Conservation (phyloP, 37 sponge, comb jelly and placozoan species). For the Chondrilla cf. caribensis region DNA sequence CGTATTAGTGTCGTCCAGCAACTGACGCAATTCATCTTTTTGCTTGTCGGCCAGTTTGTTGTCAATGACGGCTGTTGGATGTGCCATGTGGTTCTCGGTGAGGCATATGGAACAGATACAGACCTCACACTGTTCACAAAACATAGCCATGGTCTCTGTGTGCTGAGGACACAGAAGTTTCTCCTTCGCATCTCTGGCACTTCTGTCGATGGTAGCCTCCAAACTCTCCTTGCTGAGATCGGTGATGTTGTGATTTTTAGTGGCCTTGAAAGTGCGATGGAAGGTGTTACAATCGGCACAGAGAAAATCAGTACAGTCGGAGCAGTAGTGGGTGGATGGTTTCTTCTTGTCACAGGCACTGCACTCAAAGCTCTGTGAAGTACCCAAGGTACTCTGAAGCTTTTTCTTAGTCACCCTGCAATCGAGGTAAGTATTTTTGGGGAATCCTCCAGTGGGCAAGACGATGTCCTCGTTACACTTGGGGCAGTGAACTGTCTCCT, state of each 20-base stretch:
- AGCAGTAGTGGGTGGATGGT: not conserved
- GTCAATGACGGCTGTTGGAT: constrained; percentile 24
- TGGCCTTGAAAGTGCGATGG: constrained; percentile 15
- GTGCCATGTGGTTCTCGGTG: constrained; percentile 19
- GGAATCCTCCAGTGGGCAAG: not conserved
- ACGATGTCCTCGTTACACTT: not conserved
- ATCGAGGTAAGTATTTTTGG: not conserved
- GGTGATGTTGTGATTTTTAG: constrained; percentile 7
- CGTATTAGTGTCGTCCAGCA: not conserved
- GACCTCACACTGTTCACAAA: constrained; percentile 13
- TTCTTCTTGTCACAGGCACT: constrained; percentile 17
- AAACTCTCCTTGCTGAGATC: not conserved
- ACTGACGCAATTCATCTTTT: not conserved
- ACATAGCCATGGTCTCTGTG: not conserved
- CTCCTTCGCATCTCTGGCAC: not conserved
- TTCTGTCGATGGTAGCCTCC: constrained; percentile 10
- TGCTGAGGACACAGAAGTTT: not conserved
- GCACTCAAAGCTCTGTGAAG: not conserved
- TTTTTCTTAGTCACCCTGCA: not conserved
- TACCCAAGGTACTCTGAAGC: not conserved
- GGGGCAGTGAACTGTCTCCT: constrained; percentile 15
- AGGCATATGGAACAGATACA: constrained; percentile 4
- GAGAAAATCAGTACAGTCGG: constrained; percentile 10
- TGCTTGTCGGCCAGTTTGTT: constrained; percentile 7
- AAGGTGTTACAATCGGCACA: not conserved